Conservation (phyloP, 2,888 invertebrate genomes). For the Orthosia gracilis region DNA sequence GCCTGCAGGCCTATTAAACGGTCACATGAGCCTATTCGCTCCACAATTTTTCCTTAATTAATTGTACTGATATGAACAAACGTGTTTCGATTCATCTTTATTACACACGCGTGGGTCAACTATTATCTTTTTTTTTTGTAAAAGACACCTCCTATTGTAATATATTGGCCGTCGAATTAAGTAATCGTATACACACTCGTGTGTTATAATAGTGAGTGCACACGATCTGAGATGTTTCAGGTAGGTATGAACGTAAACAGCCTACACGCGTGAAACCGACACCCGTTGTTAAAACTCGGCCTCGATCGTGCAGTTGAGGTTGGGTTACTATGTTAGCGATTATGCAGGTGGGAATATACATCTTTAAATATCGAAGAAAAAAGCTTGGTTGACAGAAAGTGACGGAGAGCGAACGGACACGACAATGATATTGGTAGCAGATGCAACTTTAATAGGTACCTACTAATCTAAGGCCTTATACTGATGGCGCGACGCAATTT, state of each 20-base stretch:
- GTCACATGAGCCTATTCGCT: slow-evolving; percentile 11
- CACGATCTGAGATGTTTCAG: slow-evolving; percentile 61
- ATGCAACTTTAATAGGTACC: no score
- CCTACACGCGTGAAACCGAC: slow-evolving; percentile 80
- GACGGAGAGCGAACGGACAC: background rate
- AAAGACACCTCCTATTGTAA: slow-evolving; percentile 16
- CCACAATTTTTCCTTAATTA: slow-evolving; percentile 37
- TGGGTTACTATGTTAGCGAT: slow-evolving; percentile 63
- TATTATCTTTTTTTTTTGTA: slow-evolving; percentile 20
- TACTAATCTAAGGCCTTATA: no score
- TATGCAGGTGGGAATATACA: slow-evolving; percentile 32
- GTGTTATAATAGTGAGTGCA: slow-evolving; percentile 38
- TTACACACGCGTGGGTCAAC: slow-evolving; percentile 5
- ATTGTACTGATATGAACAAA: slow-evolving; percentile 43
- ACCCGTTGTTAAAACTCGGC: slow-evolving; percentile 78
- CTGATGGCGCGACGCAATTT: no score
- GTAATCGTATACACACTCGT: slow-evolving; percentile 43
- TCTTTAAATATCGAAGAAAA: background rate
- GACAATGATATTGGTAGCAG: no score
- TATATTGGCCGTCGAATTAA: slow-evolving; percentile 47
- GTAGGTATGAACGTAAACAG: slow-evolving; percentile 73
- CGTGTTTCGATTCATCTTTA: slow-evolving; percentile 30
- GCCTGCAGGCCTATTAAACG: background rate
- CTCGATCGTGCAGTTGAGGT: slow-evolving; percentile 71
- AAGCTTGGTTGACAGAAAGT: background rate